These are phyloP conservation scores for Netelia fuscicornis DNA, from an alignment of 2,888 invertebrate species.

Conservation along the genomic window DNA sequence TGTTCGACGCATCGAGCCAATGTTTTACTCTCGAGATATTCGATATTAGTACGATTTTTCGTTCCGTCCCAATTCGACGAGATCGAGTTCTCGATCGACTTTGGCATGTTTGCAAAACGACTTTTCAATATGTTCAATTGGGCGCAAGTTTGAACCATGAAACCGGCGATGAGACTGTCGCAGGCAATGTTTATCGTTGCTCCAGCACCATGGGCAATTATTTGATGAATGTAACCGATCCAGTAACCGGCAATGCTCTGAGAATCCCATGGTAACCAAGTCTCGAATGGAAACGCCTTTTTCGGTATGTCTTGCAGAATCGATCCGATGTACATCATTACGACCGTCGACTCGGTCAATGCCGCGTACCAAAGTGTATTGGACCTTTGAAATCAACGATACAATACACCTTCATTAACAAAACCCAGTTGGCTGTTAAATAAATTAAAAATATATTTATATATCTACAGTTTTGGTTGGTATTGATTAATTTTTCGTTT, in stretches of 20 bases:
- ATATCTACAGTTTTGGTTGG: too few relatives aligned
- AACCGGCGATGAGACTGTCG: constrained; percentile 69
- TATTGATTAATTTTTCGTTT: too few relatives aligned
- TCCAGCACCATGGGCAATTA: constrained; percentile 32
- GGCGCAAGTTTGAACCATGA: constrained; percentile 69
- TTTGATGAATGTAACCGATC: constrained; percentile 61
- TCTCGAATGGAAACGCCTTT: constrained; percentile 62
- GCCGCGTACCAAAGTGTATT: constrained; percentile 29
- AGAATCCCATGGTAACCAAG: constrained; percentile 47
- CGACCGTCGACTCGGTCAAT: constrained; percentile 30
- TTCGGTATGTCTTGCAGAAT: constrained; percentile 27
- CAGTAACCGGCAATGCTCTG: constrained; percentile 46
- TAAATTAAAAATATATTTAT: neutral
- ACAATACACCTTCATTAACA: neutral
- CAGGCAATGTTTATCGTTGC: constrained; percentile 63
- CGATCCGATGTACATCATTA: constrained; percentile 35
- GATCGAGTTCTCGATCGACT: neutral
- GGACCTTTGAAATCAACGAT: constrained; percentile 26
- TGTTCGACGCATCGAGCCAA: constrained; percentile 54
- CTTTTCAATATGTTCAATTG: constrained; percentile 66
- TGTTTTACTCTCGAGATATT: neutral
- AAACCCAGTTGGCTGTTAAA: neutral
- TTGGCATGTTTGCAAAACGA: neutral
- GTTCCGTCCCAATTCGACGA: too few relatives aligned
- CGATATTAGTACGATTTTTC: neutral